Percentiles rank a stretch among this genome's conserved stretches.
phyloP scores from a whole-genome alignment of 2,797 vertebrate species.

The Halcyon leucocephala region DNA sequence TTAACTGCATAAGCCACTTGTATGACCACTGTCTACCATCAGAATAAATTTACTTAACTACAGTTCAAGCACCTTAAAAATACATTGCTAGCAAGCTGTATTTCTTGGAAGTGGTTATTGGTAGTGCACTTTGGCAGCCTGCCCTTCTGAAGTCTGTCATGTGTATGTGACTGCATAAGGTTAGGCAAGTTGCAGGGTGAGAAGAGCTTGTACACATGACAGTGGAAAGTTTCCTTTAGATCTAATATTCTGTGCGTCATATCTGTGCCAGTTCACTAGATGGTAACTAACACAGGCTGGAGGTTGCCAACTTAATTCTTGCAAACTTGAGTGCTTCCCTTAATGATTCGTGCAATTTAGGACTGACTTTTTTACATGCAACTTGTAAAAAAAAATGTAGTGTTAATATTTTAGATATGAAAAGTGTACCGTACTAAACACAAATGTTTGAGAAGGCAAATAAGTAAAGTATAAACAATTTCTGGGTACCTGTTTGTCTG shows the following conservation, averaged over 20 bases:
- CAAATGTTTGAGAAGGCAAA: background rate
- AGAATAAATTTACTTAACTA: background rate
- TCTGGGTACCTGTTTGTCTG: background rate
- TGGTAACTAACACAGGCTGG: background rate
- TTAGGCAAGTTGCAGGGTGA: background rate
- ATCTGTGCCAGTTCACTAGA: background rate
- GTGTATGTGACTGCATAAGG: background rate
- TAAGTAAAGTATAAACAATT: background rate
- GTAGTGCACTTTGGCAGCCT: background rate
- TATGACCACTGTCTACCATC: background rate
- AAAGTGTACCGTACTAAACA: background rate
- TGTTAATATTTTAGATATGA: background rate
- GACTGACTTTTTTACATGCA: background rate
- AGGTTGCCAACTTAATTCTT: background rate
- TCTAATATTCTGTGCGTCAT: background rate
- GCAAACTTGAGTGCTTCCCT: background rate
- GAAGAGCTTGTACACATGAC: slow-evolving; percentile 5
- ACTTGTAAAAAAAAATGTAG: background rate
- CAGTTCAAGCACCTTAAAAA: background rate
- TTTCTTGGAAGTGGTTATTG: background rate
- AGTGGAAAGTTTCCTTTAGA: slow-evolving; percentile 44
- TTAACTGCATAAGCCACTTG: background rate
- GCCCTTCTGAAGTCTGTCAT: background rate
- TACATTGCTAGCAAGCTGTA: background rate
- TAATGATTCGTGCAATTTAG: background rate